Percentiles rank a stretch among this genome's conserved stretches.
These are phyloP conservation scores for Bos javanicus DNA, from an alignment of 2,113 vertebrate species.

Conservation along the genomic window DNA sequence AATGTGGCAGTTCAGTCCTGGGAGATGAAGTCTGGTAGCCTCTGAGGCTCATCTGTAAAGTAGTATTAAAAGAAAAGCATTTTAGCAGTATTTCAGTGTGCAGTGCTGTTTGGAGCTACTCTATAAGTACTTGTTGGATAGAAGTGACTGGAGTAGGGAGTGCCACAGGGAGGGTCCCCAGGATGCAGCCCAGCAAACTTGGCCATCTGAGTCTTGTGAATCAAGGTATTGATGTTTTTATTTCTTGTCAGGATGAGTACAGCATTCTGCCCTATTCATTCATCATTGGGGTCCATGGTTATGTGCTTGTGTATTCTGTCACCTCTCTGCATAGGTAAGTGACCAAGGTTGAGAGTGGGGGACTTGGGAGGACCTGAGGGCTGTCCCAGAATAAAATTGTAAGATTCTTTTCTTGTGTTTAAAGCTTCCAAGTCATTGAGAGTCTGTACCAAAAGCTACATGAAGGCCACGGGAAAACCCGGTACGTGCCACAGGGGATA, in stretches of 20 bases:
- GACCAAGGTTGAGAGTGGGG: background rate
- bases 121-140: slow-evolving; percentile 16
- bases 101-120: background rate
- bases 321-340: slow-evolving; percentile 88
- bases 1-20: background rate
- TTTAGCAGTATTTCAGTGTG: slow-evolving; percentile 5
- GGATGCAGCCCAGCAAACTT: background rate
- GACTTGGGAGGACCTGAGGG: background rate
- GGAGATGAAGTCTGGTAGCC: background rate
- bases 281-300: slow-evolving; percentile 87
- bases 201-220: background rate
- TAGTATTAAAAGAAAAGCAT: background rate
- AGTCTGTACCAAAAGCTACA: slow-evolving; percentile 87
- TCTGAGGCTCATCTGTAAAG: background rate
- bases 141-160: background rate
- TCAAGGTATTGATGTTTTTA: background rate
- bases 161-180: background rate
- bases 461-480: slow-evolving; percentile 87
- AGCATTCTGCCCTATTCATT: slow-evolving; percentile 90
- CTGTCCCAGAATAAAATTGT: background rate
- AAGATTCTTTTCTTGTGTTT: slow-evolving; percentile 55
- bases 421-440: slow-evolving; percentile 91
- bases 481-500: slow-evolving; percentile 77
- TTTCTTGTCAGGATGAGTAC: slow-evolving; percentile 86
- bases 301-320: slow-evolving; percentile 88